phyloP scores from a whole-genome alignment of 2,888 invertebrate genomes.

The Oligia strigilis region DNA sequence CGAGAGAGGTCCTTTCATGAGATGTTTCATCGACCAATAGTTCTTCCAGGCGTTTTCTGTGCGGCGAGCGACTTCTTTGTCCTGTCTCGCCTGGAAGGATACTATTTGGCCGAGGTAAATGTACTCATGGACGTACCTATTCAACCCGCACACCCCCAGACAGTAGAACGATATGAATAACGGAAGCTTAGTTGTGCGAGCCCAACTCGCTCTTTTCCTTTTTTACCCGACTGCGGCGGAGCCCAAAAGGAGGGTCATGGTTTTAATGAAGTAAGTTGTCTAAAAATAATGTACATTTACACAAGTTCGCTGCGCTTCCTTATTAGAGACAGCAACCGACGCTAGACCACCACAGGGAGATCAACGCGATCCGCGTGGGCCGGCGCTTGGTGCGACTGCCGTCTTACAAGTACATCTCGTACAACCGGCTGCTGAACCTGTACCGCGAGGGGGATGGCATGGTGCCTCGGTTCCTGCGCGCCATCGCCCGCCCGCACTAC shows the following conservation, averaged over 20 bases:
- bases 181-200: not conserved
- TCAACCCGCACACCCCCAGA: no score
- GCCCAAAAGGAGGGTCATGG: no score
- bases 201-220: not conserved
- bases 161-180: not conserved
- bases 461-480: slow-evolving; percentile 83
- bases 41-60: no score
- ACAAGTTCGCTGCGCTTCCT: not conserved
- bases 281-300: not conserved
- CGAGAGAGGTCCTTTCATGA: no score
- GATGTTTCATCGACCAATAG: no score
- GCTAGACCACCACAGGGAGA: slow-evolving; percentile 77
- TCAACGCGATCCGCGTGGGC: slow-evolving; percentile 83
- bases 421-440: slow-evolving; percentile 79
- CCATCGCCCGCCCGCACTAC: slow-evolving; percentile 82
- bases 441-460: slow-evolving; percentile 86
- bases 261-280: not conserved
- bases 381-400: slow-evolving; percentile 78
- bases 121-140: no score
- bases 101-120: no score
- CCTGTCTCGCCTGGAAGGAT: no score
- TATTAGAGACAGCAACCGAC: slow-evolving; percentile 69
- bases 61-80: no score
- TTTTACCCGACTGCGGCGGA: not conserved
- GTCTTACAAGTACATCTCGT: slow-evolving; percentile 83